Evolutionary conservation across 2,888 invertebrate genomes (phyloP), one percentile per base, ranked within the genome.

Genomic region (Leuctra nigra): DNA sequence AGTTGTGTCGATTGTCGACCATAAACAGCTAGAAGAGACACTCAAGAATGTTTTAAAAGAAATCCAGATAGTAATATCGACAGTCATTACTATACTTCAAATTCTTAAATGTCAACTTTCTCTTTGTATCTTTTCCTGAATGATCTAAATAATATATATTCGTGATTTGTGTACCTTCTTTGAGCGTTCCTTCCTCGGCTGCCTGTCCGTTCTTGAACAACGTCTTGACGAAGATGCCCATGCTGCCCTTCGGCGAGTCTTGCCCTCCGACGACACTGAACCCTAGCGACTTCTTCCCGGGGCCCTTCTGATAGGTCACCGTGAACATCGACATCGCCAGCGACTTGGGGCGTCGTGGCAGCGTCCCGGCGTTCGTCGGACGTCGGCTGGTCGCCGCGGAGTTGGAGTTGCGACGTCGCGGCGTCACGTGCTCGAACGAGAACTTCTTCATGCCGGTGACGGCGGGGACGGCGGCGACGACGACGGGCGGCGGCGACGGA

Each of bases 251-350:
- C 0, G 91, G 87, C 2, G 91, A 90, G 72, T 92, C 92, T 52
- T 84, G 81, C 47, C 92, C 93, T 53, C 92, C 93, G 25, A 92
- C 92, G 65, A 92, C 90, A 69, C 91, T 91, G 70, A 93, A 92
- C 35, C 92, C 92, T 53, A 92, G 77, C 55, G 91, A 90, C 71
- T 90, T 91, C 66, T 86, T 84, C 24, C 90, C 87, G 4, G 80
- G 80, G 24, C 91, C 91, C 73, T 92, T 92, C 73, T 85, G 84
- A 70, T 89, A 89, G 56, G 82, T 80, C 11, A 83, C 78, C 9
- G 72, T 71, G 60, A 69, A 69, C 50, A 72, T 62, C 11, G 70
- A 67, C 48, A 71, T 60, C 4, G 68, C 67, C 52, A 70, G 64
- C 1, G 70, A 69, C 61, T 69, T 68, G 20, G 70, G 70, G 44